Evolutionary conservation across 2,888 invertebrate species (phyloP), one percentile per base, ranked within the genome.

Genomic region (Romanomermis culicivorax): DNA sequence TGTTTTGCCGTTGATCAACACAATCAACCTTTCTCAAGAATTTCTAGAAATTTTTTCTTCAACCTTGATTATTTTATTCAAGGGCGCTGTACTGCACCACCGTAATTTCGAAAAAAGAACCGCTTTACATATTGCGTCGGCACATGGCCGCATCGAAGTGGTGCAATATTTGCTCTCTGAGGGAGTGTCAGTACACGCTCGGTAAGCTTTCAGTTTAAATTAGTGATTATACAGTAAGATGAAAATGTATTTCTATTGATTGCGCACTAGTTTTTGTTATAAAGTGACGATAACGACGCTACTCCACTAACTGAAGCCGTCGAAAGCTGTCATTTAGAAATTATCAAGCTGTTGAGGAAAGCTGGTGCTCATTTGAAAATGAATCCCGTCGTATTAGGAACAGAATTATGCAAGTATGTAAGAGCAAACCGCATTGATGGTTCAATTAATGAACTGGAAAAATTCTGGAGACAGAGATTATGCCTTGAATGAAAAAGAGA

Each of bases 141-240:
- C 78, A 51, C 76, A 79, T 60, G 85, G 85, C 0, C 77, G 81
- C 57, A 60, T 76, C 0, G 67, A 75, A 0, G 75, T 83, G 1
- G 82, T 85, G 0, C 77, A 80, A 59, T 80, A 78, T 68, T 73
- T 88, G 29, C 72, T 88, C 27, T 75, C 77, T 54, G 77, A 81
- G 63, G 88, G 88, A 0, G 84, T 84, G 0, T 82, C 80, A 52
- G 83, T 88, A 2, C 86, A 88, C 65, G 73, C 78, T 42, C 79
- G 80, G 59, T 56, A 25, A n/a, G 52, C 29, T 51, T 17, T 30
- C n/a, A n/a, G n/a, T n/a, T n/a, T n/a, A n/a, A n/a, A n/a, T n/a
- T n/a, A n/a, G n/a, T n/a, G n/a, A n/a, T n/a, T n/a, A n/a, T n/a
- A n/a, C n/a, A n/a, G n/a, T n/a, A n/a, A n/a, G n/a, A n/a, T n/a